Evolutionary conservation across 2,797 vertebrate genomes (phyloP), one percentile per base, ranked within the genome.

Genomic region (Myioborus melanocephalus): DNA sequence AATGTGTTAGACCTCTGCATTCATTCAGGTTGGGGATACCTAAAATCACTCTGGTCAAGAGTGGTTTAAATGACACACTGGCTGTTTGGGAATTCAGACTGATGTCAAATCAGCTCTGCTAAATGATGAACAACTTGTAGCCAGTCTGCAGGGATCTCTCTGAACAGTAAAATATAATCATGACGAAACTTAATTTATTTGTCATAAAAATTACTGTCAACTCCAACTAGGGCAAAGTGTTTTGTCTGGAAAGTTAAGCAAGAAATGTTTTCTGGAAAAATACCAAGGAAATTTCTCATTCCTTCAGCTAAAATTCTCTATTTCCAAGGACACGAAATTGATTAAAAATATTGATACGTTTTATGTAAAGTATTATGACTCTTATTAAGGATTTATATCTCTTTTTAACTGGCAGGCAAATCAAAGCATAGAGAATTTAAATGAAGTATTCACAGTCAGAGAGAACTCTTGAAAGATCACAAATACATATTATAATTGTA

Each of bases 161-260:
- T 90, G 49, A 81, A 84, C 18, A 86, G 44, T 64, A 91, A 88
- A 70, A 91, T 87, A 66, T 24, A 88, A 83, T 72, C 8, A 83
- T 71, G 47, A 82, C 68, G n/a, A 73, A 53, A 89, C 26, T 73
- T 77, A 89, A 95, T 87, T 87, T 92, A 79, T 95, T 92, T 85
- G 68, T 72, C 72, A 57, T 85, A 87, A 88, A 92, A 91, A 79
- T 86, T 78, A 78, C 26, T 60, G 32, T 88, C 68, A 94, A 37
- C 10, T 64, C 35, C 56, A 94, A 59, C n/a, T 84, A 60, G 12
- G 20, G 14, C 28, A 89, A 90, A 90, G 16, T 69, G 24, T 52
- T 88, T 92, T 70, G 17, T 78, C 23, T 90, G 16, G 11, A 88
- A 56, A 94, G 22, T 44, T 65, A 69, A 93, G 20, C 2, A 55